These are phyloP conservation scores for Hydropsyche tenuis DNA, from an alignment of 1,140 invertebrate species.

Conservation along the genomic window DNA sequence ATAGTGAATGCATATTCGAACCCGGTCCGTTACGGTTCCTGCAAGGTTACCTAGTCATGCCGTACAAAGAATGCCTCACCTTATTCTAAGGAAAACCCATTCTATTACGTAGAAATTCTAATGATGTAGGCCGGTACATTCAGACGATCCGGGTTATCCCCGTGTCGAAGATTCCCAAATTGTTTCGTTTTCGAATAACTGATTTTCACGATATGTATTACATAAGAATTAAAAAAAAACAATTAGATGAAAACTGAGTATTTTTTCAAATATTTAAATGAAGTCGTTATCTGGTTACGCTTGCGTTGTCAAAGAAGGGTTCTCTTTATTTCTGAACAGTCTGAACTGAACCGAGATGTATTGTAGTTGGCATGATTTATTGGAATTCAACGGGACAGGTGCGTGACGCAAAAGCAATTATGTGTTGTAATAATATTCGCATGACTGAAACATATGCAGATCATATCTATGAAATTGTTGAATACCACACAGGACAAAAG, in stretches of 20 bases:
- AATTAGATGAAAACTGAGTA: neutral
- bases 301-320: too few species aligned
- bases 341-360: constrained; percentile 8
- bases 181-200: neutral
- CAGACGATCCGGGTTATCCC: neutral
- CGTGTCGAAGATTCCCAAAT: neutral
- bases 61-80: constrained; percentile 33
- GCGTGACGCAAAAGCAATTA: constrained; percentile 16
- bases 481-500: too few species aligned
- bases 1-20: constrained; percentile 6
- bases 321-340: neutral
- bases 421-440: too few species aligned
- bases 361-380: constrained; percentile 6
- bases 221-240: neutral
- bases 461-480: too few species aligned
- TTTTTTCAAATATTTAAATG: neutral
- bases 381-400: constrained; percentile 7
- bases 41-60: constrained; percentile 38
- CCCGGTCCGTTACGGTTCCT: constrained; percentile 12
- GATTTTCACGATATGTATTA: too few species aligned
- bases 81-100: constrained; percentile 37
- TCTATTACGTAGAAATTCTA: constrained; percentile 38
- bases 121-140: constrained; percentile 19
- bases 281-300: neutral
- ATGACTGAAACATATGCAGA: too few species aligned